Base-by-base conservation (phyloP, 2,113 vertebrate species). In the Pardalotus punctatus region DNA sequence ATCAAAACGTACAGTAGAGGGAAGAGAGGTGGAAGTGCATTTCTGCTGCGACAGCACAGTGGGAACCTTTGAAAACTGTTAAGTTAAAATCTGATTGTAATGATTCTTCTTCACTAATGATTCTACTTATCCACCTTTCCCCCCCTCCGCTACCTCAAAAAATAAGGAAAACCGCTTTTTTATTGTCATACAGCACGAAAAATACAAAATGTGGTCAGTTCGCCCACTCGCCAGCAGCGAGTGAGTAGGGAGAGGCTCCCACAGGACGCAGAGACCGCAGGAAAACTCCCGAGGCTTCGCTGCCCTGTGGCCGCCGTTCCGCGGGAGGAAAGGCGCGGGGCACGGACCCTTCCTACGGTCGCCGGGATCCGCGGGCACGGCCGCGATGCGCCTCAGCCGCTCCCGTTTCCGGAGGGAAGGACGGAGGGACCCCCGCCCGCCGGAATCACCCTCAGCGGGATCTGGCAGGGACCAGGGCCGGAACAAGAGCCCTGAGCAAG, bases 1-100 rank as follows among this genome's bases (percentile, higher is more conserved):
- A 35, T 4, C 11, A 67, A 51, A 72, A 51, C 0, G 5, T 9
- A 9, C 19, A 47, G 7, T 0, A 6, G 33, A 25, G 0, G 0
- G 10, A 13, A 4, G n/a, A 61, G 28, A 50, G 13, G 8, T 0
- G 28, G 14, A 65, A 57, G 45, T 5, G 5, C 4, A 6, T 33
- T 40, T 38, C 16, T 71, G 69, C 65, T 36, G 45, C 45, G n/a
- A 43, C 51, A 84, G 56, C 73, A 8, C 18, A 33, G 29, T 2
- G 0, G 6, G 8, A 54, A n/a, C 5, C 12, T 38, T 31, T 13
- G 4, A 38, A 17, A 19, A 16, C 11, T 15, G 3, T 12, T 16
- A 28, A 24, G 20, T 21, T 71, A 73, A 60, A 67, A 47, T 35
- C 19, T 8, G 12, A 50, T 18, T 54, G 23, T 18, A 69, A 31